Conservation (phyloP, 2,113 vertebrate species). For the Eira barbara region DNA sequence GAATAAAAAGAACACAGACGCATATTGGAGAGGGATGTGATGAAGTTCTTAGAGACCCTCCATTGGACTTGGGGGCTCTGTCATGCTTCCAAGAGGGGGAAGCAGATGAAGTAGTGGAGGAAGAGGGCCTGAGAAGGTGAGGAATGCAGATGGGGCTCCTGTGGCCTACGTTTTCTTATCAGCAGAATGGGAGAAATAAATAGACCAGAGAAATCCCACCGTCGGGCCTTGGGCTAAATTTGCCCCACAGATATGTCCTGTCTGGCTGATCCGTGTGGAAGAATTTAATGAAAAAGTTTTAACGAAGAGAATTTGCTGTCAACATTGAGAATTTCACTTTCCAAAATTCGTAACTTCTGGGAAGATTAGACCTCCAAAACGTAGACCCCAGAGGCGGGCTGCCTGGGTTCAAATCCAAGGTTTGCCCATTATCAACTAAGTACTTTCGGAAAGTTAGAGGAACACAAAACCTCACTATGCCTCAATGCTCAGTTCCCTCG, state of each 20-base stretch:
- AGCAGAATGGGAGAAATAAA: background rate
- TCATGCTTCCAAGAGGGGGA: background rate
- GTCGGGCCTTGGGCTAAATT: background rate
- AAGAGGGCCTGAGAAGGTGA: background rate
- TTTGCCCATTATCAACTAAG: background rate
- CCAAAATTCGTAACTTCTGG: background rate
- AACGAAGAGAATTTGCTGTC: background rate
- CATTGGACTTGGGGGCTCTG: background rate
- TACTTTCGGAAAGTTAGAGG: background rate
- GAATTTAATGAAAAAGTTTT: background rate
- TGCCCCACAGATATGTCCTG: background rate
- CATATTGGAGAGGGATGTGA: background rate
- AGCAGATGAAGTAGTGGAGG: background rate
- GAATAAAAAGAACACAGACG: background rate
- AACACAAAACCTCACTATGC: background rate
- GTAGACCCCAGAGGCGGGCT: background rate
- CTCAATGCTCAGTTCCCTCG: background rate
- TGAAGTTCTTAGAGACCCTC: background rate
- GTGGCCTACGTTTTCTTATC: background rate
- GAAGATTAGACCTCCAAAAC: background rate
- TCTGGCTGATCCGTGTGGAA: background rate
- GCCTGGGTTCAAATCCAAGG: background rate
- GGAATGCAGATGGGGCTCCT: no score
- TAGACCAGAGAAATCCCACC: background rate
- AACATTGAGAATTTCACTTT: background rate